Evolutionary conservation across 2,797 vertebrate genomes (phyloP).

Genomic region (Balearica regulorum): DNA sequence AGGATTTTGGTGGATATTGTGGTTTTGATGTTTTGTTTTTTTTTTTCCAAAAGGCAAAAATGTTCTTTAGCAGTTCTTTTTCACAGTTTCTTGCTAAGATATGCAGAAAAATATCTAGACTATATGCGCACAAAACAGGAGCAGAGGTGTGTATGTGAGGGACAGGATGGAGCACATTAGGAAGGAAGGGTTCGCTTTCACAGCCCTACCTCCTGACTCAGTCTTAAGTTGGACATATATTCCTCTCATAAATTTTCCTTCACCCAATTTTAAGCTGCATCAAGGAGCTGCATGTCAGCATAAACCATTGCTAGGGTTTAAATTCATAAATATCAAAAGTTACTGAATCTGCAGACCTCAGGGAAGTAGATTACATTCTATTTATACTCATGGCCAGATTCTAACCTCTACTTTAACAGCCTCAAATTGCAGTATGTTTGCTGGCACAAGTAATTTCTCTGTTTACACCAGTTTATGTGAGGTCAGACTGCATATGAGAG

Average conservation of each 20-base stretch:
- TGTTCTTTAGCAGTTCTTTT: neutral
- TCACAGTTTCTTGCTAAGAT: neutral
- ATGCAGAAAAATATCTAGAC: neutral
- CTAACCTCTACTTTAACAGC: neutral
- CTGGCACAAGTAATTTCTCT: neutral
- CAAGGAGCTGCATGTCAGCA: constrained; percentile 2
- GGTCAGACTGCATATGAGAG: neutral
- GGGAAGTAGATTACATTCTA: constrained; percentile 6
- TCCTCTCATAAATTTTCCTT: neutral
- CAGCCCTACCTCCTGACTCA: neutral
- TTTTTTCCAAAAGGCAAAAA: neutral
- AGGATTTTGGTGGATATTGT: neutral
- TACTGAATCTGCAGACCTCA: constrained; percentile 5
- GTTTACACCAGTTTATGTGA: neutral
- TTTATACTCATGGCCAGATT: neutral
- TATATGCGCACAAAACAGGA: neutral
- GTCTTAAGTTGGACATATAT: neutral
- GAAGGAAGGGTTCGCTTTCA: neutral
- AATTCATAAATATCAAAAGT: constrained; percentile 34
- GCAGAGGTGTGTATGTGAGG: neutral
- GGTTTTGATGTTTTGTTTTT: rapidly evolving
- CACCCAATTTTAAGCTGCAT: neutral
- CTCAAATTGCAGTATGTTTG: neutral
- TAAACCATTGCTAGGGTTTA: neutral
- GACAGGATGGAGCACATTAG: neutral